Evolutionary conservation across 2,888 invertebrate genomes (phyloP).

Genomic region (Fabriciana adippe): DNA sequence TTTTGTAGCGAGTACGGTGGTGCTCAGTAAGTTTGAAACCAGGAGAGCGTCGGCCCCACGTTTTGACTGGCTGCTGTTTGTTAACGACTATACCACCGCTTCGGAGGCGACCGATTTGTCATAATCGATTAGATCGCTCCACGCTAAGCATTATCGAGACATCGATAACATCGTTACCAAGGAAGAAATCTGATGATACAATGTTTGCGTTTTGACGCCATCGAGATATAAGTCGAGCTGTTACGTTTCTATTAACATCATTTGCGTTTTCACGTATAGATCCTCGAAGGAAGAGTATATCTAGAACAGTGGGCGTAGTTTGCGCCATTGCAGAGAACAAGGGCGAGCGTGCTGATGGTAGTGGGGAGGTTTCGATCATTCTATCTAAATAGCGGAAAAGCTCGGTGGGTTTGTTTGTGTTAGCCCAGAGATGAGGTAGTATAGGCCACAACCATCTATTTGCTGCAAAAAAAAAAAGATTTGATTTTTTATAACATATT

Average conservation of each 20-base stretch:
- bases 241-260: conserved; percentile 86
- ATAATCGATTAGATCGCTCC: conserved; percentile 69
- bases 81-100: conserved; percentile 62
- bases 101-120: conserved; percentile 61
- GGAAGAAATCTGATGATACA: conserved; percentile 88
- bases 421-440: conserved; percentile 85
- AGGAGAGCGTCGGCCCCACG: conserved; percentile 52
- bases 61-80: conserved; percentile 38
- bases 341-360: conserved; percentile 68
- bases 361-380: conserved; percentile 66
- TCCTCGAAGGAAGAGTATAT: conserved; percentile 83
- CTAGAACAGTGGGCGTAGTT: conserved; percentile 85
- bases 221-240: conserved; percentile 84
- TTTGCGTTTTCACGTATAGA: conserved; percentile 85
- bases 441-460: conserved; percentile 84
- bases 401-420: conserved; percentile 70
- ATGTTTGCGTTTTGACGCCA: conserved; percentile 87
- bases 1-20: conserved; percentile 45
- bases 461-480: conserved; percentile 59
- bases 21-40: conserved; percentile 53
- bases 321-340: conserved; percentile 88
- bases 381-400: conserved; percentile 69
- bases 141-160: conserved; percentile 81
- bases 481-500: no score
- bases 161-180: conserved; percentile 87